phyloP scores from a whole-genome alignment of 2,888 invertebrate species.

The Portevinia maculata region DNA sequence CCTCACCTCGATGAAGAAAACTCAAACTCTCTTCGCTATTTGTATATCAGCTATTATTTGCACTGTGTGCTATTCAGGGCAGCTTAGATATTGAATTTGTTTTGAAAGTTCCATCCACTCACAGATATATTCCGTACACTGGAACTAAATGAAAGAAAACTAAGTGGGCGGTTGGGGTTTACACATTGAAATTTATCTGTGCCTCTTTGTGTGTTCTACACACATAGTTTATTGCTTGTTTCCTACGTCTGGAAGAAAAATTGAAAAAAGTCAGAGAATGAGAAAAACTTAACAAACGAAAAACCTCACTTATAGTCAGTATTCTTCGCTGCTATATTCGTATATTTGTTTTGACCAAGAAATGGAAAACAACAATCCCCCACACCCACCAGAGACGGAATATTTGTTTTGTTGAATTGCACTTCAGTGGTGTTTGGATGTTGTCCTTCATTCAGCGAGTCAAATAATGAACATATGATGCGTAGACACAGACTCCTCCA shows the following conservation, averaged over 20 bases:
- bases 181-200: constrained; percentile 35
- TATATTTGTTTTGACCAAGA: constrained; percentile 52
- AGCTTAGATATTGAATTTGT: constrained; percentile 61
- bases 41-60: constrained; percentile 61
- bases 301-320: constrained; percentile 19
- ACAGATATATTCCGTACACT: constrained; percentile 7
- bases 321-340: no score
- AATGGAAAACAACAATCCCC: constrained; percentile 24
- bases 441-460: neutral
- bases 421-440: constrained; percentile 32
- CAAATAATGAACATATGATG: constrained; percentile 70
- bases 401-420: constrained; percentile 72
- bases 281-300: constrained; percentile 28
- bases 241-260: constrained; percentile 31
- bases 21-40: constrained; percentile 9
- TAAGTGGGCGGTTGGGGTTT: constrained; percentile 11
- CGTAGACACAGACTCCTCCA: constrained; percentile 57
- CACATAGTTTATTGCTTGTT: constrained; percentile 29
- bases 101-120: constrained; percentile 37
- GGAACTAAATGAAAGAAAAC: constrained; percentile 9
- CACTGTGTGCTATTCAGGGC: constrained; percentile 59
- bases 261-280: constrained; percentile 15
- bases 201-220: constrained; percentile 35
- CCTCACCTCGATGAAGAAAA: neutral
- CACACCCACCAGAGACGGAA: constrained; percentile 23